A percentile compares a stretch with the other conserved stretches of the same genome.
Evolutionary conservation across 1,140 invertebrate genomes (phyloP).

Genomic region (Apis florea): DNA sequence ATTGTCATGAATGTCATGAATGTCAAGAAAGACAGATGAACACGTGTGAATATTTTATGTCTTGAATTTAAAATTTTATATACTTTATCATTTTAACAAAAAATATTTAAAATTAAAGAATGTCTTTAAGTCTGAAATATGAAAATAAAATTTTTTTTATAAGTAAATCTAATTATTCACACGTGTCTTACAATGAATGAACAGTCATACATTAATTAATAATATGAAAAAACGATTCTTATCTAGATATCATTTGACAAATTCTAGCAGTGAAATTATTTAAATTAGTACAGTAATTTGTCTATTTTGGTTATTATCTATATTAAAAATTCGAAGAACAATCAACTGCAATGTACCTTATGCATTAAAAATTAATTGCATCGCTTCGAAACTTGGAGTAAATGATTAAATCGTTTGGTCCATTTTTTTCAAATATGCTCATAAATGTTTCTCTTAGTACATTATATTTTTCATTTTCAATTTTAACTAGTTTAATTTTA

Average conservation of each 20-base stretch:
- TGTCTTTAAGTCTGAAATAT: no score
- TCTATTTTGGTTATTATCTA: constrained; percentile 20
- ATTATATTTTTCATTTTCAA: neutral
- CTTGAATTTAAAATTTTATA: neutral
- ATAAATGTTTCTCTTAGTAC: constrained; percentile 12
- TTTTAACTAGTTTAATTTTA: neutral
- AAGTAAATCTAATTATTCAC: neutral
- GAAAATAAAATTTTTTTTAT: neutral
- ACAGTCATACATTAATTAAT: neutral
- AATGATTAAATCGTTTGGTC: constrained; percentile 51
- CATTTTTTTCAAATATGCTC: constrained; percentile 36
- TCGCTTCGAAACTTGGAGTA: constrained; percentile 9
- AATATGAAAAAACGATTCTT: constrained; percentile 13
- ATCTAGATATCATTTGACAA: constrained; percentile 14
- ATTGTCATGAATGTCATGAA: constrained; percentile 17
- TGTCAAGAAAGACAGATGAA: neutral
- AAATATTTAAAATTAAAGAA: neutral
- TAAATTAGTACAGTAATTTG: neutral
- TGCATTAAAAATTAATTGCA: constrained; percentile 5
- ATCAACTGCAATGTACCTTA: constrained; percentile 4
- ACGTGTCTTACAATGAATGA: neutral
- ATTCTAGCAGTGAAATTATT: constrained; percentile 45
- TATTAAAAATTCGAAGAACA: constrained; percentile 22
- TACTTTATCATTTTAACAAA: neutral
- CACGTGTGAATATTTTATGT: neutral